These are phyloP conservation scores for Scaptomyza hsui DNA, from an alignment of 1,140 invertebrate genomes.

Conservation along the genomic window DNA sequence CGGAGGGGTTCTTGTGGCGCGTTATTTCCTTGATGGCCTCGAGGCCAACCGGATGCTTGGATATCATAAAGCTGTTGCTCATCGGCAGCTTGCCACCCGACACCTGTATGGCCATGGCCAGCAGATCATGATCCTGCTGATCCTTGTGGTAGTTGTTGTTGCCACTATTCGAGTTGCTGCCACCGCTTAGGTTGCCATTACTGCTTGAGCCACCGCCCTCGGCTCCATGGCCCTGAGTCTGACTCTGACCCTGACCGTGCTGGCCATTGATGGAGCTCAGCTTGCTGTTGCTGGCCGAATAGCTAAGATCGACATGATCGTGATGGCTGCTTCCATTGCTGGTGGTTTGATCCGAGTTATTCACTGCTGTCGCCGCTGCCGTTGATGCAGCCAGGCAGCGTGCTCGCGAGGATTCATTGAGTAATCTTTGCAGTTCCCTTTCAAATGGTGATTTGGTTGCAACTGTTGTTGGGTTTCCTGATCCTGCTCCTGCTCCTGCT, in stretches of 20 bases:
- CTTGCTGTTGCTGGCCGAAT: constrained; percentile 70
- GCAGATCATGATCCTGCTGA: constrained; percentile 45
- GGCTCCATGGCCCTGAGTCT: constrained; percentile 20
- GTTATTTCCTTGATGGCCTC: constrained; percentile 84
- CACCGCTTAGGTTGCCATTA: constrained; percentile 77
- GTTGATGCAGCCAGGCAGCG: constrained; percentile 45
- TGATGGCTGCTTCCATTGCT: constrained; percentile 75
- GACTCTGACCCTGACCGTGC: constrained; percentile 19
- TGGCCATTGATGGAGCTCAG: constrained; percentile 65
- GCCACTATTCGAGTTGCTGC: constrained; percentile 76
- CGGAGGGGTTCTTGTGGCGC: constrained; percentile 82
- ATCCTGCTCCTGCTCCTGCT: constrained; percentile 56
- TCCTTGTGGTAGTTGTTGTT: constrained; percentile 71
- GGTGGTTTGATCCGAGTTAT: constrained; percentile 56
- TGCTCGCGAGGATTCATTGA: constrained; percentile 86
- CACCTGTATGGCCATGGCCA: constrained; percentile 37
- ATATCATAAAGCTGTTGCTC: constrained; percentile 81
- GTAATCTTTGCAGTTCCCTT: constrained; percentile 89
- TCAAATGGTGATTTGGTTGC: constrained; percentile 87
- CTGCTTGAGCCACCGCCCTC: constrained; percentile 62
- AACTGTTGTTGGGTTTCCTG: neutral
- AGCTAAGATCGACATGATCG: constrained; percentile 62
- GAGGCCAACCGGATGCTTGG: constrained; percentile 82
- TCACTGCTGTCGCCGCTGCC: constrained; percentile 28
- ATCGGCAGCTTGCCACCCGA: constrained; percentile 57